Base-by-base conservation (phyloP, 2,888 invertebrate species). In the Smittia aterrima region DNA sequence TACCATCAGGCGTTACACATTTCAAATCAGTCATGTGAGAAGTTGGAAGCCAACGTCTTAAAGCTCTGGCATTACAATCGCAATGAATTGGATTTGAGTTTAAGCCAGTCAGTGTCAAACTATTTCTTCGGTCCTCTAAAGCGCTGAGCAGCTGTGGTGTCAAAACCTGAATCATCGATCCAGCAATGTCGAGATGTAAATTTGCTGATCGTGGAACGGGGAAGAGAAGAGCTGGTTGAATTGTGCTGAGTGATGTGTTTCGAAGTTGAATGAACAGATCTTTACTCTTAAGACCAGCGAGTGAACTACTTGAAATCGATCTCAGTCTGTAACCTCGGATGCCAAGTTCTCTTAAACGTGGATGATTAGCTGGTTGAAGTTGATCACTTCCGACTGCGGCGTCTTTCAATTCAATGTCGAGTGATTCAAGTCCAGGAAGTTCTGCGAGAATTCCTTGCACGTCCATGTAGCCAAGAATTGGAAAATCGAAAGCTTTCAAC, bases 381-480 rank as follows among this genome's bases (percentile, higher is more conserved):
- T 95, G 93, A 79, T 94, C 93, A 66, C 90, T 90, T 58, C 92
- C 92, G 71, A 94, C 88, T 3, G 87, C 87, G 0, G 91, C 85
- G 77, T 95, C 95, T 81, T 95, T 95, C 0, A 95, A 88, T 84
- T 96, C 96, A 72, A 95, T 88, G 76, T 94, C 92, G 11, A 95
- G 83, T 77, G 84, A 85, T 81, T 94, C 91, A 54, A 95, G 82
- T 0, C 90, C 89, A 1, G 89, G 87, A 78, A 95, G 83, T 77
- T 89, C 85, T 77, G 90, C 89, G n/a, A 95, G 82, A 32, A 95
- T 87, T 0, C 94, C 94, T 79, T 92, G 90, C n/a, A 93, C 87
- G 81, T 95, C 95, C 76, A 93, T 85, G 79, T 93, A 93, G 0
- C 94, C 93, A 24, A 95, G 80, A 77, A 90, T 87, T 0, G 94